Conservation (phyloP, 1,140 invertebrate species). For the Phthorimaea operculella region DNA sequence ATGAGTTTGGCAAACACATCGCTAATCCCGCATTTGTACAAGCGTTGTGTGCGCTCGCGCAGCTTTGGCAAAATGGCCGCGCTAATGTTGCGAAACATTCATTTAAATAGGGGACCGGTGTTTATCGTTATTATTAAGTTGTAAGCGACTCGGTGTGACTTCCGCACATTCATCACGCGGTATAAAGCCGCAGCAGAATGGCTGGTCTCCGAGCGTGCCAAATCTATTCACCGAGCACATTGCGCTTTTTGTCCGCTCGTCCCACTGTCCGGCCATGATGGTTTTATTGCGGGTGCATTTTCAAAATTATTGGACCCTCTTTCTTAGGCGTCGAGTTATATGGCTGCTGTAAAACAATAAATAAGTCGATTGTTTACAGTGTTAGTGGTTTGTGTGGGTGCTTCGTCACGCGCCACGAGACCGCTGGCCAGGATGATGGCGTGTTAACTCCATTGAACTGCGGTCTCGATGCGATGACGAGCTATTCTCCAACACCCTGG, state of each 20-base stretch:
- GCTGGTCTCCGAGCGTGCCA: slow-evolving; percentile 41
- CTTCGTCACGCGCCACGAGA: background rate
- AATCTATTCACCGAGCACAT: slow-evolving; percentile 50
- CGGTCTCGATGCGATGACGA: slow-evolving; percentile 29
- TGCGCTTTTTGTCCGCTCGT: slow-evolving; percentile 40
- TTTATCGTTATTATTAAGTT: slow-evolving; percentile 62
- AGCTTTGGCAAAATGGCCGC: slow-evolving; percentile 46
- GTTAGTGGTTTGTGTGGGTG: slow-evolving; percentile 24
- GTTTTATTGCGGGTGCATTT: slow-evolving; percentile 57
- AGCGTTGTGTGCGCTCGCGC: slow-evolving; percentile 23
- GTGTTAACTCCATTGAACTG: slow-evolving; percentile 36
- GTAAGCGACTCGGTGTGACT: slow-evolving; percentile 48
- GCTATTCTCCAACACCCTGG: slow-evolving; percentile 11
- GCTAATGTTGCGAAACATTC: slow-evolving; percentile 54
- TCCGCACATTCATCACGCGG: slow-evolving; percentile 51
- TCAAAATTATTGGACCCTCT: slow-evolving; percentile 40
- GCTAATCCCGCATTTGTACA: slow-evolving; percentile 41
- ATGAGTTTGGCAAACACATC: slow-evolving; percentile 50
- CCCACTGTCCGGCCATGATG: slow-evolving; percentile 39
- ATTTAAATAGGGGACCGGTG: slow-evolving; percentile 52
- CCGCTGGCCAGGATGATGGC: slow-evolving; percentile 27
- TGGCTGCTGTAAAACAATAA: slow-evolving; percentile 62
- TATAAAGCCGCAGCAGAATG: slow-evolving; percentile 24
- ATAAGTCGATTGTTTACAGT: slow-evolving; percentile 50
- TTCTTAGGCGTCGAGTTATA: slow-evolving; percentile 45